These are phyloP conservation scores for Lepus townsendii DNA, from an alignment of 2,797 vertebrate species.

Conservation along the genomic window DNA sequence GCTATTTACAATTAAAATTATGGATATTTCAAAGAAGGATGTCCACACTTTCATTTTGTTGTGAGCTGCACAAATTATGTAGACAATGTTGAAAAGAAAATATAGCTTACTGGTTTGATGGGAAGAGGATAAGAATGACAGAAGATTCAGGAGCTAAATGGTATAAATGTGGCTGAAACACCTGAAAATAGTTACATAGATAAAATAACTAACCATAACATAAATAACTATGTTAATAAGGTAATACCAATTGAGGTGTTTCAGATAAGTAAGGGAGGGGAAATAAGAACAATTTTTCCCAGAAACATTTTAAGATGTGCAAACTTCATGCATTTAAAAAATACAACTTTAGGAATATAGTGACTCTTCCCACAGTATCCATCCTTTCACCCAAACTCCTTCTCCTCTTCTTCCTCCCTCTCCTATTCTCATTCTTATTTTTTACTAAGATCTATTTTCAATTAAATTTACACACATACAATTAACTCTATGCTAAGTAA, in stretches of 20 bases:
- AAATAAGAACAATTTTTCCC: not conserved
- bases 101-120: not conserved
- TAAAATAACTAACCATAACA: not conserved
- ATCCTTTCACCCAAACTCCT: too few species aligned
- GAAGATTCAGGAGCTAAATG: not conserved
- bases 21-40: not conserved
- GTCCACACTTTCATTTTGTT: not conserved
- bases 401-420: too few species aligned
- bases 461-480: too few species aligned
- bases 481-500: too few species aligned
- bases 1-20: not conserved
- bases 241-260: not conserved
- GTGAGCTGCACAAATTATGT: not conserved
- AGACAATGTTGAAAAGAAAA: not conserved
- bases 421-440: too few species aligned
- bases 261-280: not conserved
- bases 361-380: too few species aligned
- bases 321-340: too few species aligned
- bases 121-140: not conserved
- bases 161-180: not conserved
- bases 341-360: too few species aligned
- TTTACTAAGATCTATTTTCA: too few species aligned
- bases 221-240: not conserved
- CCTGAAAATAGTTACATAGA: not conserved
- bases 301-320: too few species aligned